These are phyloP conservation scores for Sesia apiformis DNA, from an alignment of 2,888 invertebrate genomes.

Conservation along the genomic window DNA sequence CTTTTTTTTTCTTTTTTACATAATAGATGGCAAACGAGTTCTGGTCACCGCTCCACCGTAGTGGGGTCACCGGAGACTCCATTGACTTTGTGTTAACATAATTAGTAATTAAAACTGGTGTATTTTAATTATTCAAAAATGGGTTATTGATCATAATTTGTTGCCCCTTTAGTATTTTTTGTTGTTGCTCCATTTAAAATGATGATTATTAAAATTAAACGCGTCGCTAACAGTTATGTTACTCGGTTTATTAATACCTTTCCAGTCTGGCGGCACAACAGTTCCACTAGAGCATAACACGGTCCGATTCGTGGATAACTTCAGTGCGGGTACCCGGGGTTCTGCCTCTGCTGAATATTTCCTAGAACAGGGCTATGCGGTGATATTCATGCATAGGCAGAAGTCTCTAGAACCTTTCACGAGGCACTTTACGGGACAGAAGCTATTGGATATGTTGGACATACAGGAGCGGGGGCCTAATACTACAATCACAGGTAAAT, in stretches of 20 bases:
- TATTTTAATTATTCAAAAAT: too few relatives aligned
- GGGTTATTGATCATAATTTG: too few relatives aligned
- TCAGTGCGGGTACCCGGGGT: conserved; percentile 97
- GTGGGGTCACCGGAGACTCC: too few relatives aligned
- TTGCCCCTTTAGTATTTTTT: too few relatives aligned
- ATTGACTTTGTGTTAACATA: too few relatives aligned
- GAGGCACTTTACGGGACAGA: conserved; percentile 87
- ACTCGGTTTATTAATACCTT: conserved; percentile 10
- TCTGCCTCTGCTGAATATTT: conserved; percentile 97
- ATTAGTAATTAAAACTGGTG: too few relatives aligned
- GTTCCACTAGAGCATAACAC: conserved; percentile 97
- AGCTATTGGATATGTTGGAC: conserved; percentile 86
- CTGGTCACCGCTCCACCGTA: too few relatives aligned
- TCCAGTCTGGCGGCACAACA: conserved; percentile 95
- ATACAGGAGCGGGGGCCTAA: conserved; percentile 77
- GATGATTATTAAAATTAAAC: too few relatives aligned
- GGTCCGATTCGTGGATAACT: conserved; percentile 98
- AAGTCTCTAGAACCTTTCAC: conserved; percentile 94
- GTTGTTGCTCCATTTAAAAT: too few relatives aligned
- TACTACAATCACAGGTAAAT: conserved; percentile 77
- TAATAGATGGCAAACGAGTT: too few relatives aligned
- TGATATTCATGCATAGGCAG: conserved; percentile 93
- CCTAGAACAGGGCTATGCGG: conserved; percentile 86
- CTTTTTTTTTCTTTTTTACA: too few relatives aligned
- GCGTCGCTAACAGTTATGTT: too few relatives aligned